These are phyloP conservation scores for Sylvia atricapilla DNA, from an alignment of 2,113 vertebrate species.

Conservation along the genomic window DNA sequence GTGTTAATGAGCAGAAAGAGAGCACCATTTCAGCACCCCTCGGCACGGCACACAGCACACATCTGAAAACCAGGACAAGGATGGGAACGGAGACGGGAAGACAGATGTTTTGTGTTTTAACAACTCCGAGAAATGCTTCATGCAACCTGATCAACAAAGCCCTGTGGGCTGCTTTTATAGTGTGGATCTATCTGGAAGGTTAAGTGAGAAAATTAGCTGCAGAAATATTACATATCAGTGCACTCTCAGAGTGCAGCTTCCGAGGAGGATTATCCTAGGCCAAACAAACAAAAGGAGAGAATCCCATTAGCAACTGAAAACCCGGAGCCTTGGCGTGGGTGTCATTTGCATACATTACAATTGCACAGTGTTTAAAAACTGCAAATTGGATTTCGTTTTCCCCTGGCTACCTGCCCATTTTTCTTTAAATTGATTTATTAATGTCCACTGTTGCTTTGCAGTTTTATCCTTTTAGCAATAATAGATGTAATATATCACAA, in stretches of 20 bases:
- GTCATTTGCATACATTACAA: conserved; percentile 66
- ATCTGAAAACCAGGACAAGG: background rate
- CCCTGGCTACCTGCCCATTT: conserved; percentile 72
- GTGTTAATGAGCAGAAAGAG: background rate
- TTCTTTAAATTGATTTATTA: conserved; percentile 85
- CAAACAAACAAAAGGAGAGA: conserved; percentile 46
- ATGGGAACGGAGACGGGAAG: background rate
- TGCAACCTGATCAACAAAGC: conserved; percentile 9
- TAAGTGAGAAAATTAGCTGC: conserved; percentile 60
- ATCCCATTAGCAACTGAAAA: conserved; percentile 37
- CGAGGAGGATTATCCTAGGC: background rate
- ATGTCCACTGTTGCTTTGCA: conserved; percentile 78
- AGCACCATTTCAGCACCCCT: background rate
- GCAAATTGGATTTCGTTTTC: conserved; percentile 65
- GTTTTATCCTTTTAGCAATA: conserved; percentile 88
- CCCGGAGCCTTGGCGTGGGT: background rate
- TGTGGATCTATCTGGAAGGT: conserved; percentile 50
- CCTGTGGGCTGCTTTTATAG: conserved; percentile 7
- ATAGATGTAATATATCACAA: conserved; percentile 85
- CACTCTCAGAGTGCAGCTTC: background rate
- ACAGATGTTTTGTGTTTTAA: conserved; percentile 3
- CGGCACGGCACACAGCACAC: rapidly evolving
- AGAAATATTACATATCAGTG: conserved; percentile 51
- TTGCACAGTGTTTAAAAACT: conserved; percentile 53
- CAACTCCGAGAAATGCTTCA: conserved; percentile 26